Evolutionary conservation across 2,797 vertebrate species (phyloP).

Genomic region (Potorous gilbertii): DNA sequence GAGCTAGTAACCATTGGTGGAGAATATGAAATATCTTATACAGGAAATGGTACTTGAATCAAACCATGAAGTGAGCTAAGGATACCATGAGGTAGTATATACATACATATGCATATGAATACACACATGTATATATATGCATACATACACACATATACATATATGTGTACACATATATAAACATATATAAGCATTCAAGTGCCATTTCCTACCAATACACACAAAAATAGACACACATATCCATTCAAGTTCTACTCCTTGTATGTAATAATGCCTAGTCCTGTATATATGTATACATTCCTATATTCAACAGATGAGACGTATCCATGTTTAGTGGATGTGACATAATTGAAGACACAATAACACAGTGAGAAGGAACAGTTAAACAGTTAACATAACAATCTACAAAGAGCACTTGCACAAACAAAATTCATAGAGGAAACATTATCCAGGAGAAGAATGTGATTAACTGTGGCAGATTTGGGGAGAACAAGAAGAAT

Average conservation of each 20-base stretch:
- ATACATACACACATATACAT: neutral
- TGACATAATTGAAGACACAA: neutral
- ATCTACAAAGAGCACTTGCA: neutral
- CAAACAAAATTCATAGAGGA: no score
- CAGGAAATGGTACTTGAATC: neutral
- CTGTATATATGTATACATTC: neutral
- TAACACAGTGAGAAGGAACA: neutral
- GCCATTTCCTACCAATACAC: neutral
- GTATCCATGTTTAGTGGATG: neutral
- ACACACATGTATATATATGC: neutral
- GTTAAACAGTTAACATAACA: neutral
- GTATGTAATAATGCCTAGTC: no score
- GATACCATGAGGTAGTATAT: neutral
- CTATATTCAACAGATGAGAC: neutral
- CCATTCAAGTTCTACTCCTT: no score
- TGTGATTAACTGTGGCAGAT: no score
- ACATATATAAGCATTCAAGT: neutral
- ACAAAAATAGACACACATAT: no score
- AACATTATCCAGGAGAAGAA: no score
- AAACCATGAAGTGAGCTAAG: neutral
- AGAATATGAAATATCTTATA: neutral
- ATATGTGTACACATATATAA: neutral
- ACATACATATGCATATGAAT: neutral
- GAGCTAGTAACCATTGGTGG: neutral
- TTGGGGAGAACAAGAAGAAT: no score